Base-by-base conservation (phyloP, 2,113 vertebrate genomes). In the Pyxicephalus adspersus region DNA sequence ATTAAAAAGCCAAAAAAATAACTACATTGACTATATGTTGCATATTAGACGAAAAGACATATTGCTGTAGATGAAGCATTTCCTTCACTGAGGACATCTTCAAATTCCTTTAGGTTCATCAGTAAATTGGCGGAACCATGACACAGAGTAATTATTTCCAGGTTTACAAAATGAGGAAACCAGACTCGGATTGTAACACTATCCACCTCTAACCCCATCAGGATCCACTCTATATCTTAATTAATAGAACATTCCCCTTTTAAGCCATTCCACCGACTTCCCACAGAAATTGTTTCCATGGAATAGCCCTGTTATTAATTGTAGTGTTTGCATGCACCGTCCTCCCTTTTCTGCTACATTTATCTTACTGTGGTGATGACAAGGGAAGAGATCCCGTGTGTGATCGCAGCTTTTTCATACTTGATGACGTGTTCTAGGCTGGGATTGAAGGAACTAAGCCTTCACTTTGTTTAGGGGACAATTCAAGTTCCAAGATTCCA, bases 211-310 rank as follows among this genome's bases (percentile, higher is more conserved):
- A 26, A 52, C 25, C 26, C 51, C 54, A 31, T 34, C 70, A 31
- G 26, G 52, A 73, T 73, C 55, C 23, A 73, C 15, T 19, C 52
- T 58, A 54, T 73, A 73, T 23, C 57, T 73, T 73, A 73, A 73
- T 73, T 58, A 57, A 73, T 73, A 73, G 70, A 58, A 73, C 70
- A 73, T 73, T 73, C 70, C 70, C 57, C 28, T 58, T 28, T n/a
- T 16, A 31, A 55, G 51, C 54, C 38, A 29, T 55, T 13, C 26
- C n/a, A 28, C 20, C 18, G 4, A 19, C 70, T 57, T 73, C 70
- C 52, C 52, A 34, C 70, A 58, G 31, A 58, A 57, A 58, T 73
- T 15, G 52, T 57, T 71, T 34, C 70, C 28, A 73, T 58, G 70
- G 52, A 19, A 13, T 20, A 58, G 29, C 70, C 22, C 52, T 73